Evolutionary conservation across 2,797 vertebrate species (phyloP).

Genomic region (Helarctos malayanus): DNA sequence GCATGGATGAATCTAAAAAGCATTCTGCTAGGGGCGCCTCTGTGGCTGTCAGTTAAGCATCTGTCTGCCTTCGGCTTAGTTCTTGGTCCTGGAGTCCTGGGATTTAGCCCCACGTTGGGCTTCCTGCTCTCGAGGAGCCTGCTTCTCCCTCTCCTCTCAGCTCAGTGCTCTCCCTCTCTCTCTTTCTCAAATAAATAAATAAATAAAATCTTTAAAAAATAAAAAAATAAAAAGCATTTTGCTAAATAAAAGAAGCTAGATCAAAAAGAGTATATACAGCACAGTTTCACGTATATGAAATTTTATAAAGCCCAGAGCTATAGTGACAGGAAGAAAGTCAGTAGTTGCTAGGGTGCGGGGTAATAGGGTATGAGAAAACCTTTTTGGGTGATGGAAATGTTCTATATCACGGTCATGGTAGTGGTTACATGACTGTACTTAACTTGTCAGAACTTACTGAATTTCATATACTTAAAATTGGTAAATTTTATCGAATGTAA

Average conservation of each 20-base stretch:
- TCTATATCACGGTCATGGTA: not conserved
- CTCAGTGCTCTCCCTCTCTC: not conserved
- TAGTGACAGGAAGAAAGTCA: not conserved
- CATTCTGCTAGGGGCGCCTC: not conserved
- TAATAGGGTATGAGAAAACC: not conserved
- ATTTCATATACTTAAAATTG: not conserved
- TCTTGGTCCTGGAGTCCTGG: not conserved
- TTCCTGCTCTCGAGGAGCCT: not conserved
- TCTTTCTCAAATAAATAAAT: not conserved
- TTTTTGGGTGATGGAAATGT: conserved; percentile 24
- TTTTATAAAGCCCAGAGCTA: conserved; percentile 2
- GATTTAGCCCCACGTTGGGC: not conserved
- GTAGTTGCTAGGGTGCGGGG: not conserved
- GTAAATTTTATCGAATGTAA: not conserved
- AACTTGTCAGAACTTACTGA: conserved; percentile 4
- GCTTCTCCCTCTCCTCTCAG: not conserved
- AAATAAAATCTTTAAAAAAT: not conserved
- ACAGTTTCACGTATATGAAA: conserved; percentile 5
- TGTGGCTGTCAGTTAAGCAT: not conserved
- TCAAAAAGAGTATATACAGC: not conserved
- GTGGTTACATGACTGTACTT: not conserved
- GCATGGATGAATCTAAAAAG: not conserved
- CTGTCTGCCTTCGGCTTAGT: not conserved
- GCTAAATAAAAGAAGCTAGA: not conserved
- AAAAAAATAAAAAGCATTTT: not conserved